phyloP scores from a whole-genome alignment of 2,113 vertebrate genomes.

The Climacteris rufus region DNA sequence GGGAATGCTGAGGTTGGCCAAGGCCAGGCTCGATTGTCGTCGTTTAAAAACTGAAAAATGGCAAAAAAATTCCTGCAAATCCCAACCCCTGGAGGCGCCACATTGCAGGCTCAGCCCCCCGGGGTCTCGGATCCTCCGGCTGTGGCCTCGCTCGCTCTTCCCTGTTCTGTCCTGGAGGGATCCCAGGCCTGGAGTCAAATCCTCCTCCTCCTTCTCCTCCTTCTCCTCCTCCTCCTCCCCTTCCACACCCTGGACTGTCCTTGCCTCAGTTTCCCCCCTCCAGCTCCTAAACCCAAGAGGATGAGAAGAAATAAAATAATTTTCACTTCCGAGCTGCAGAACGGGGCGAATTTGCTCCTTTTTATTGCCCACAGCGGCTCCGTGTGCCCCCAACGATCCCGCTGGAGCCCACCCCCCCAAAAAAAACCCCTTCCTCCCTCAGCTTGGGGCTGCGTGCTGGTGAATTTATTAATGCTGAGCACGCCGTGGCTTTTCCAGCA shows the following conservation, averaged over 20 bases:
- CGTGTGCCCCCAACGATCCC: too few relatives aligned
- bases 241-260: too few relatives aligned
- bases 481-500: constrained; percentile 25
- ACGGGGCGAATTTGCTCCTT: background rate
- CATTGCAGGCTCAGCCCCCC: background rate
- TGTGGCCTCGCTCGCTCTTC: background rate
- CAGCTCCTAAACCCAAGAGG: background rate
- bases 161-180: background rate
- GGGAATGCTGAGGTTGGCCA: rapidly evolving
- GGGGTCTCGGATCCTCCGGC: background rate
- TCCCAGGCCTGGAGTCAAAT: background rate
- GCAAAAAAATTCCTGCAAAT: background rate
- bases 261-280: background rate
- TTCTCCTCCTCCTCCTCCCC: background rate
- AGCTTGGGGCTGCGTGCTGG: background rate
- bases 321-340: rapidly evolving
- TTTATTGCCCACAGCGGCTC: background rate
- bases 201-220: background rate
- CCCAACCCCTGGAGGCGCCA: background rate
- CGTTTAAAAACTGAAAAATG: background rate
- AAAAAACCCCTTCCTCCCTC: background rate
- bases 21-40: background rate
- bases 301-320: background rate
- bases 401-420: background rate
- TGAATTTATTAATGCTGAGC: background rate